These are phyloP conservation scores for Diadophis punctatus DNA, from an alignment of 2,113 vertebrate genomes.

Conservation along the genomic window DNA sequence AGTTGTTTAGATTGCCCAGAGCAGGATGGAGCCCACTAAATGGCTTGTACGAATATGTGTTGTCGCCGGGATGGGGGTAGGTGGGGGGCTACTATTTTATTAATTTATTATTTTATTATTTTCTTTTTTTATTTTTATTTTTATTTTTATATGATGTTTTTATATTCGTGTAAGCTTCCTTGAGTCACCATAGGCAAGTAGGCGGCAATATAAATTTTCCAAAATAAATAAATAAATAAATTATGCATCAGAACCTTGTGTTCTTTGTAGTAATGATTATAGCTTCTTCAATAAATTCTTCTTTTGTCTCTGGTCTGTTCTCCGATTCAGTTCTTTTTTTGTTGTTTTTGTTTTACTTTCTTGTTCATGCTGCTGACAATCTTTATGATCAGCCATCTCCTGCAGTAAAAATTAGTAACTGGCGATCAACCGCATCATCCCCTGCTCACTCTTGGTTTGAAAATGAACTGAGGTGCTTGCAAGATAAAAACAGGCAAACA, in stretches of 20 bases:
- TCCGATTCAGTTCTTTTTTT: neutral
- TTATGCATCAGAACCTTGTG: neutral
- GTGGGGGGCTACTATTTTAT: too few species aligned
- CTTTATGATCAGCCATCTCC: neutral
- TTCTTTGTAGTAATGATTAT: neutral
- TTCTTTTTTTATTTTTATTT: too few species aligned
- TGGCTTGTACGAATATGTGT: too few species aligned
- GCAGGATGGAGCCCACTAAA: too few species aligned
- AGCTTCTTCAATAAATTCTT: too few species aligned
- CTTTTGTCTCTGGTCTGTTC: neutral
- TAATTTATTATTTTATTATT: too few species aligned
- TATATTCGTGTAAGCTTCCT: too few species aligned
- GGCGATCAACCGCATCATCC: neutral
- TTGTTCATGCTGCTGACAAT: neutral
- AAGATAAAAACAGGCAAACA: neutral
- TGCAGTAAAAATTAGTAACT: neutral
- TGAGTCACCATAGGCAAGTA: too few species aligned
- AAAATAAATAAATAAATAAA: neutral
- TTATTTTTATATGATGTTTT: too few species aligned
- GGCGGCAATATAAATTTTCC: too few species aligned
- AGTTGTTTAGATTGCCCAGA: too few species aligned
- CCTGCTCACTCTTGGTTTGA: neutral
- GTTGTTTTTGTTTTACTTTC: neutral
- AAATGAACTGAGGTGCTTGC: neutral
- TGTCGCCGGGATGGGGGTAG: too few species aligned